Percentiles rank a stretch among this genome's conserved stretches.
phyloP scores from a whole-genome alignment of 2,797 vertebrate species.

The Molossus alvarezi region DNA sequence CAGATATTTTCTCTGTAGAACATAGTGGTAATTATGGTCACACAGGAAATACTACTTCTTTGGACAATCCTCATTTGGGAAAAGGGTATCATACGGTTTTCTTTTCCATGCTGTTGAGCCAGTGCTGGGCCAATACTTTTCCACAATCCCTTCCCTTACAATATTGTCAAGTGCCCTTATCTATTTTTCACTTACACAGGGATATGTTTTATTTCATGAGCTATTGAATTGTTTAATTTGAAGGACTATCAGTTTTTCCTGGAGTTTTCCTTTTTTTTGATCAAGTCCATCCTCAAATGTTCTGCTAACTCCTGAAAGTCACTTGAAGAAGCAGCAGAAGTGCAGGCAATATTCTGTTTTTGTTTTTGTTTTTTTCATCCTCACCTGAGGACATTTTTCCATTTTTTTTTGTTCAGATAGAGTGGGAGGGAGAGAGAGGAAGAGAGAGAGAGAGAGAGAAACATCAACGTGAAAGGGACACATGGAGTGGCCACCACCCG shows the following conservation, averaged over 20 bases:
- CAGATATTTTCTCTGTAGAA: background rate
- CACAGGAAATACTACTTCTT: background rate
- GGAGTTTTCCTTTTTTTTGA: background rate
- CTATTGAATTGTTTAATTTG: constrained; percentile 25
- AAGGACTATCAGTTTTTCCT: background rate
- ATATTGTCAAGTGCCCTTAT: background rate
- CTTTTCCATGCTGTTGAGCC: background rate
- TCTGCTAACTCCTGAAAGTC: background rate
- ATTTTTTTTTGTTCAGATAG: too few species aligned
- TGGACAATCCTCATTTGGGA: background rate
- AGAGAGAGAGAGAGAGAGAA: too few species aligned
- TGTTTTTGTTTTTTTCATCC: background rate
- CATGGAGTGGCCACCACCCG: too few species aligned
- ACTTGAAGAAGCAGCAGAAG: background rate
- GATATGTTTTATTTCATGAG: background rate
- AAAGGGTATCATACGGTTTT: background rate
- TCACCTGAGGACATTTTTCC: too few species aligned
- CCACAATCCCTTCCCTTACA: background rate
- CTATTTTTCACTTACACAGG: background rate
- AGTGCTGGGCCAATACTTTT: background rate
- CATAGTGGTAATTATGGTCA: background rate
- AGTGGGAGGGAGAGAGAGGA: too few species aligned
- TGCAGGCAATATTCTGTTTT: background rate
- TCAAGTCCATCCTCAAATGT: background rate
- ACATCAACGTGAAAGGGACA: too few species aligned